Evolutionary conservation across 1,140 invertebrate genomes (phyloP), one percentile per base, ranked within the genome.

Genomic region (Drosophila erecta): DNA sequence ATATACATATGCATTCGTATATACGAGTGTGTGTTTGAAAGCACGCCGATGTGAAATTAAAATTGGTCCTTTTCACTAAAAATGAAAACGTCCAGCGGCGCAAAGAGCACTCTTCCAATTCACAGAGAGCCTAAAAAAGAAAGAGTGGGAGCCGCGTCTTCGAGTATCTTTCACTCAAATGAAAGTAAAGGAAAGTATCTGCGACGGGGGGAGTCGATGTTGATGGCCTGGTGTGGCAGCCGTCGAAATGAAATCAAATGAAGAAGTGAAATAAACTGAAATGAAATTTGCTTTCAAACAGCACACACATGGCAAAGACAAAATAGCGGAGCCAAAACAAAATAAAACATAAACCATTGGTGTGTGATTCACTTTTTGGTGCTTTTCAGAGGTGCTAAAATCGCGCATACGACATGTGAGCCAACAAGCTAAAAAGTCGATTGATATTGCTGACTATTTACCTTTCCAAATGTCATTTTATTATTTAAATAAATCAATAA

Each of bases 201-300:
- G 35, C 55, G 53, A 67, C 55, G 41, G 41, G 67, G 61, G 64
- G 51, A 57, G 58, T 54, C 30, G 59, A 24, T 20, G 55, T 54
- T 37, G 59, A 24, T 20, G 55, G 54, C 22, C 35, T 43, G 65
- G 69, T 43, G 59, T 27, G 37, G 50, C 20, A 69, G 49, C 40
- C 50, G 56, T 60, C 73, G 44, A 84, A 84, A 87, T 70, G 72
- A 87, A 87, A 87, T 89, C 84, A 90, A 87, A 90, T 89, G 85
- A 89, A 89, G 79, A 89, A 89, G 89, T 89, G 64, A 87, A 87
- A 87, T 87, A 30, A 30, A 30, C 30, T 30, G 79, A 87, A 89
- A 89, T 89, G 84, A 89, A 89, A 89, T 89, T 84, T 78, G 84
- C 84, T 89, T 89, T 89, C 85, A 80, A 89, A 80, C 66, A 14